Base-by-base conservation (phyloP, 2,113 vertebrate species). In the Nerophis ophidion region DNA sequence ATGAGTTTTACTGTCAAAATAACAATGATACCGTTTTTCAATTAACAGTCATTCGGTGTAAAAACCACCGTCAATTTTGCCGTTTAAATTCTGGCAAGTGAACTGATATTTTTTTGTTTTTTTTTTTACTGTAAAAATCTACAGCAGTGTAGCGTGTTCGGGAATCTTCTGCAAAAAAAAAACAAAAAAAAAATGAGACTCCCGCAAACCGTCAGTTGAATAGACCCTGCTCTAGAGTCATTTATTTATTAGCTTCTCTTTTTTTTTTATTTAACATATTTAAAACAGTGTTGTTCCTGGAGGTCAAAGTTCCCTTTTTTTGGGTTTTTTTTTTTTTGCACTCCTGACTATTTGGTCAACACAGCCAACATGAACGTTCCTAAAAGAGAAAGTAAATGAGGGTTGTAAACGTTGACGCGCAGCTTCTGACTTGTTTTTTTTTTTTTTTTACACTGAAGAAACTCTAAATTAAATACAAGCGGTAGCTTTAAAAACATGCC, bases 361-460 rank as follows among this genome's bases (percentile, higher is more conserved):
- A 26, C 26, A n/a, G 46, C 53, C 48, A 66, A 61, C 68, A 68
- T 35, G 48, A 42, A 19, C 48, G 40, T 5, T 62, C 47, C 26
- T 19, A 13, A 49, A 26, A 19, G 54, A 65, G 26, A 61, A 47
- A 49, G 11, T 50, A 53, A 17, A 56, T 12, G 52, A 17, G 36
- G 57, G 16, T 61, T 47, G 9, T 58, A 38, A 55, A 60, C 46
- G 70, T 46, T 35, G 53, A 47, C 60, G 8, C 47, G 26, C 14
- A 45, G 67, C 19, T 71, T 46, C 60, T 58, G 19, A 46, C 38
- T 63, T 54, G 49, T 48, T 15, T 50, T 50, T 70, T 58, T 55
- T 75, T 75, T 70, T 67, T 81, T 75, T 74, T 8, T 56, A 65
- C 51, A 67, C 74, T 72, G 85, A 78, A 80, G 71, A 83, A 83